These are phyloP conservation scores for Diploscapter pachys DNA, from an alignment of 1,140 invertebrate genomes.

Conservation along the genomic window DNA sequence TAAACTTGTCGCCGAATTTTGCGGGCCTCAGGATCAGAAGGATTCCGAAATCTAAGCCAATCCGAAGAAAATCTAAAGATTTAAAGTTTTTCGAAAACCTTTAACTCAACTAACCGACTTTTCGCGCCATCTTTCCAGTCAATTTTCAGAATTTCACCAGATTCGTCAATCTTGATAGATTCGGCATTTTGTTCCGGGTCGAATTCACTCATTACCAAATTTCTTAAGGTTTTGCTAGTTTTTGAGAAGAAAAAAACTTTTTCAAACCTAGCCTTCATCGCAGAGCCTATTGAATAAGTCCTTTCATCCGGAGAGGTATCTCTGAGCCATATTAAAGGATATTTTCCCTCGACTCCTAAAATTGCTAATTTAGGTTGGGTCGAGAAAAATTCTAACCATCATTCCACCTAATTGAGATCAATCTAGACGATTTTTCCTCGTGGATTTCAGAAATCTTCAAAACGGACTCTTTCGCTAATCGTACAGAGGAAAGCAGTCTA, in stretches of 20 bases:
- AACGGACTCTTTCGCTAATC: no score
- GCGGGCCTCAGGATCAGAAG: slow-evolving; percentile 26
- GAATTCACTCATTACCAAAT: slow-evolving; percentile 45
- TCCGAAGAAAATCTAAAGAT: slow-evolving; percentile 35
- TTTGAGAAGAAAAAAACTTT: no score
- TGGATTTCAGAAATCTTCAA: no score
- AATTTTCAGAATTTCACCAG: slow-evolving; percentile 30
- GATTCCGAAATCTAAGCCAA: slow-evolving; percentile 49
- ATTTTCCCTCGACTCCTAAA: slow-evolving; percentile 40
- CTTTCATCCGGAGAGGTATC: slow-evolving; percentile 46
- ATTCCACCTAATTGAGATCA: slow-evolving; percentile 35
- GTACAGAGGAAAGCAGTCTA: no score
- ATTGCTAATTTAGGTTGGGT: not conserved
- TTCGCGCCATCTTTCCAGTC: slow-evolving; percentile 32
- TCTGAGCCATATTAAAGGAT: slow-evolving; percentile 51
- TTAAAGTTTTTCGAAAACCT: not conserved
- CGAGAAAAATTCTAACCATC: slow-evolving; percentile 30
- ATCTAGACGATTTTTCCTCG: not conserved
- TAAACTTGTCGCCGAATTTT: slow-evolving; percentile 39
- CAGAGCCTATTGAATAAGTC: slow-evolving; percentile 44
- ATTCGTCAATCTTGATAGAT: slow-evolving; percentile 4
- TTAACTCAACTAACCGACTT: slow-evolving; percentile 12
- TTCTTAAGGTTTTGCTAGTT: slow-evolving; percentile 11
- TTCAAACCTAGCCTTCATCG: slow-evolving; percentile 45
- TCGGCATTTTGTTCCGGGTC: slow-evolving; percentile 37